Evolutionary conservation across 2,113 vertebrate species (phyloP).

Genomic region (Phocoena sinus): DNA sequence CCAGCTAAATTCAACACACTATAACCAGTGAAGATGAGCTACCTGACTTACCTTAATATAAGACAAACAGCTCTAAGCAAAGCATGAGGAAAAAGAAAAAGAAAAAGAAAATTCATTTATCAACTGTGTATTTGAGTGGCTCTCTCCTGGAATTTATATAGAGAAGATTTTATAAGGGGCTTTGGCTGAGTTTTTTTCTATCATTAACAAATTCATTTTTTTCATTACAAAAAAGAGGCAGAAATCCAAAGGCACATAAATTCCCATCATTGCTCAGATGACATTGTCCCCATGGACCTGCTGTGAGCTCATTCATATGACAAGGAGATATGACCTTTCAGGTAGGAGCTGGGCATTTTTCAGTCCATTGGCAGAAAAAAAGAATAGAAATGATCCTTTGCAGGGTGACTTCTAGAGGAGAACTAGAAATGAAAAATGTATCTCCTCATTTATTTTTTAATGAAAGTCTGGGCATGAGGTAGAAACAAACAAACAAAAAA

Average conservation of each 20-base stretch:
- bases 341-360: conserved; percentile 39
- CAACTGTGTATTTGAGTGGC: not conserved
- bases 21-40: not conserved
- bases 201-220: conserved; percentile 49
- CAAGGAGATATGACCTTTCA: conserved; percentile 49
- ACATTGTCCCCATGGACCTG: conserved; percentile 37
- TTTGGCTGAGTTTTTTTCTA: not conserved
- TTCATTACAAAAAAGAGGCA: conserved; percentile 26
- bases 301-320: conserved; percentile 51
- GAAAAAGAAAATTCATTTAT: not conserved
- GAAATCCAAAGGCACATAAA: conserved; percentile 46
- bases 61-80: conserved; percentile 17
- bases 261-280: conserved; percentile 49
- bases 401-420: not conserved
- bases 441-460: conserved; percentile 45
- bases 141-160: conserved; percentile 35
- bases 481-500: not conserved
- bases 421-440: conserved; percentile 45
- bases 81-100: not conserved
- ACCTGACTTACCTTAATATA: not conserved
- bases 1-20: conserved; percentile 24
- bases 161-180: conserved; percentile 15
- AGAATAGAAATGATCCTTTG: conserved; percentile 31
- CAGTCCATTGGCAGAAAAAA: conserved; percentile 12
- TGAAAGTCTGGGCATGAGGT: conserved; percentile 16